phyloP scores from a whole-genome alignment of 1,140 invertebrate species.

The Paralvinella palmiformis region DNA sequence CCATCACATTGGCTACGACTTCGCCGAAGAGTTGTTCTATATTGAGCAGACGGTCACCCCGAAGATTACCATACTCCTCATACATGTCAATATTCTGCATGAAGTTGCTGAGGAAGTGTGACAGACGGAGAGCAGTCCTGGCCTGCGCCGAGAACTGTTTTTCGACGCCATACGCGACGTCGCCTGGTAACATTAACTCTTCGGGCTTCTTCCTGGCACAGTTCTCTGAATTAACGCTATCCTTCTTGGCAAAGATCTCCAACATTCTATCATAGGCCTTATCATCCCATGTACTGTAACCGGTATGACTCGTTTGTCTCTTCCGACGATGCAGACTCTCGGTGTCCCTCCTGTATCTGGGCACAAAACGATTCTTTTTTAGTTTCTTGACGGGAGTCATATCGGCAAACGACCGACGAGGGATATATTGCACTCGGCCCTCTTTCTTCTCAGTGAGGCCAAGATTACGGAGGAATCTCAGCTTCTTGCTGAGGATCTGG shows the following conservation, averaged over 20 bases:
- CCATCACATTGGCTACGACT: constrained; percentile 81
- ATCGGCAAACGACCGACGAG: not conserved
- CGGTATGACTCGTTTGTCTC: not conserved
- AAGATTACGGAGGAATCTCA: constrained; percentile 9
- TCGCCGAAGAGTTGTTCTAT: constrained; percentile 45
- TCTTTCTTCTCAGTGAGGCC: constrained; percentile 9
- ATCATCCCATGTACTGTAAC: too few species aligned
- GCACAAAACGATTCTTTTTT: not conserved
- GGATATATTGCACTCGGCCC: not conserved
- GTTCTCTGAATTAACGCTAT: constrained; percentile 28
- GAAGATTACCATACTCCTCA: constrained; percentile 81
- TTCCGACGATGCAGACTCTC: not conserved
- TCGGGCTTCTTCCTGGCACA: constrained; percentile 29
- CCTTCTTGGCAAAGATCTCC: constrained; percentile 32
- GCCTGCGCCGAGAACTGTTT: constrained; percentile 90
- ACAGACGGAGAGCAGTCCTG: constrained; percentile 85
- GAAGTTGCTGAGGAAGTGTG: constrained; percentile 92
- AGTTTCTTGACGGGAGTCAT: not conserved
- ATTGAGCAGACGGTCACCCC: constrained; percentile 19
- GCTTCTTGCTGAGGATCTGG: constrained; percentile 13
- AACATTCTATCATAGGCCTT: constrained; percentile 27
- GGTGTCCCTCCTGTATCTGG: not conserved
- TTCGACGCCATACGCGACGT: constrained; percentile 73
- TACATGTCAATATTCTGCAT: constrained; percentile 87
- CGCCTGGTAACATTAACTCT: constrained; percentile 41